A percentile compares a stretch with the other conserved stretches of the same genome.
These are phyloP conservation scores for Eupeodes latifasciatus DNA, from an alignment of 2,888 invertebrate species.

Conservation along the genomic window DNA sequence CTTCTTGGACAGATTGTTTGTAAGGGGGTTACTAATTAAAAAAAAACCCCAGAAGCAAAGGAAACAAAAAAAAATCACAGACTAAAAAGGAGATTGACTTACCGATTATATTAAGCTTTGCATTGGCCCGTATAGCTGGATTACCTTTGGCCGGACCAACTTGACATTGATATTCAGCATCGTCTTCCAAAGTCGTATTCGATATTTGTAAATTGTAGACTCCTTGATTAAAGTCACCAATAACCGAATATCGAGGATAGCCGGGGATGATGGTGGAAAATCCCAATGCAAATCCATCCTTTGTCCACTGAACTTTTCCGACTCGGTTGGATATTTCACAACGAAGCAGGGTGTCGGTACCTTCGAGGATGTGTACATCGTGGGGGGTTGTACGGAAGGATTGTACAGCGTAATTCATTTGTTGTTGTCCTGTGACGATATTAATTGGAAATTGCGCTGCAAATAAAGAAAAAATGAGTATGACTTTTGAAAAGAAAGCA, in stretches of 20 bases:
- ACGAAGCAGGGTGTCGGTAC: constrained; percentile 91
- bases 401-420: constrained; percentile 86
- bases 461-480: constrained; percentile 69
- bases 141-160: constrained; percentile 93
- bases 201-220: constrained; percentile 95
- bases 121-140: constrained; percentile 94
- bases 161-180: constrained; percentile 98
- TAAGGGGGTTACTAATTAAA: constrained; percentile 31
- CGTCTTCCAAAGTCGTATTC: constrained; percentile 95
- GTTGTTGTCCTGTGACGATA: constrained; percentile 61
- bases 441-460: constrained; percentile 79
- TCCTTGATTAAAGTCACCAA: constrained; percentile 92
- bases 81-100: constrained; percentile 85
- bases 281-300: constrained; percentile 95
- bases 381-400: constrained; percentile 91
- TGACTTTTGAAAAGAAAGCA: not conserved
- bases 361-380: constrained; percentile 92
- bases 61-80: not conserved
- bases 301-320: constrained; percentile 97
- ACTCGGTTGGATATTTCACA: constrained; percentile 93
- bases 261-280: constrained; percentile 91
- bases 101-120: constrained; percentile 95
- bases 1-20: not conserved
- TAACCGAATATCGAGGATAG: constrained; percentile 93
- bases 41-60: not conserved